Conservation (phyloP, 2,888 invertebrate species). For the Euproctis similis region DNA sequence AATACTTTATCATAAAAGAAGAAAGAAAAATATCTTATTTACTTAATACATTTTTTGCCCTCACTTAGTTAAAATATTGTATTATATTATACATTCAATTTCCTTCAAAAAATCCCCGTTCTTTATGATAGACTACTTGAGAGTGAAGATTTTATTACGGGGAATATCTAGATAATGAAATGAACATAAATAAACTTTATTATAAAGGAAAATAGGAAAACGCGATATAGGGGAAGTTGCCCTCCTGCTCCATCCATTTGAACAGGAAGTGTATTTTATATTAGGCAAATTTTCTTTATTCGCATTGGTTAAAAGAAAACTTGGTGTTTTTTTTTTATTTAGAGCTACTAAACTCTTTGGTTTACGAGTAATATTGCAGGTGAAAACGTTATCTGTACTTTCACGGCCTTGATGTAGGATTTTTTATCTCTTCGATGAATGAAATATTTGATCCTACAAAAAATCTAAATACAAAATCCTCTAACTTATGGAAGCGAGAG, state of each 20-base stretch:
- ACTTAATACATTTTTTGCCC: too few species aligned
- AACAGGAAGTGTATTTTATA: slow-evolving; percentile 44
- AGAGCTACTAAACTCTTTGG: slow-evolving; percentile 26
- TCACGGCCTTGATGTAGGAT: too few species aligned
- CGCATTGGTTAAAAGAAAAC: slow-evolving; percentile 38
- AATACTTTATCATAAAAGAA: too few species aligned
- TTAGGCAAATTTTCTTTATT: slow-evolving; percentile 46
- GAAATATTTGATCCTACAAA: too few species aligned
- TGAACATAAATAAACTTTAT: slow-evolving; percentile 38
- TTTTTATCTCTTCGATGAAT: too few species aligned
- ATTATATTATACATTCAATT: too few species aligned
- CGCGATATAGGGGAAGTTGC: slow-evolving; percentile 39
- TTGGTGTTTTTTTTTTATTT: slow-evolving; percentile 31
- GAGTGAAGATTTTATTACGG: slow-evolving; percentile 23
- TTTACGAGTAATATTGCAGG: slow-evolving; percentile 22
- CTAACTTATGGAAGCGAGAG: too few species aligned
- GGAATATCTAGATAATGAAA: slow-evolving; percentile 33
- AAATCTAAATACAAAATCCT: too few species aligned
- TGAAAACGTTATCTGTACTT: slow-evolving; percentile 8
- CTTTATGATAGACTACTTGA: too few species aligned
- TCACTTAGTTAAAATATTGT: too few species aligned
- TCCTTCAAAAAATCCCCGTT: too few species aligned
- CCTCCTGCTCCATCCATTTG: slow-evolving; percentile 37
- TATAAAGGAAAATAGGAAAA: slow-evolving; percentile 38
- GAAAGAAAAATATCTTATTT: too few species aligned